Conservation (phyloP, 2,797 vertebrate genomes). For the Neoniphon sammara region DNA sequence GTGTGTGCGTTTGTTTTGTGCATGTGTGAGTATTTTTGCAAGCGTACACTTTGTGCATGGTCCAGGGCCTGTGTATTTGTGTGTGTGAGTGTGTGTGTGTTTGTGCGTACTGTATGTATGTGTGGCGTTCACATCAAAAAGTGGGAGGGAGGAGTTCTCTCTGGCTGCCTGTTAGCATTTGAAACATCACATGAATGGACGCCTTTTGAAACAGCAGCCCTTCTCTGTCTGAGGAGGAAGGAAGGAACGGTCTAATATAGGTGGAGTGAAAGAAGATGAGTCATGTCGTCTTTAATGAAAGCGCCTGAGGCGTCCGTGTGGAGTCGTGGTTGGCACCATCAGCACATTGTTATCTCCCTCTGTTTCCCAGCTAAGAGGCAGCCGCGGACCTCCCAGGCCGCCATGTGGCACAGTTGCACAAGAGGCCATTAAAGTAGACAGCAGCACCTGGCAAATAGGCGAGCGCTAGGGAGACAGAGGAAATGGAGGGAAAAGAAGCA, state of each 20-base stretch:
- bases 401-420: constrained; percentile 49
- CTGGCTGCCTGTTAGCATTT: constrained; percentile 60
- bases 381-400: constrained; percentile 57
- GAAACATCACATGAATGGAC: constrained; percentile 63
- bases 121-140: constrained; percentile 58
- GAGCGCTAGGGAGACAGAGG: constrained; percentile 24
- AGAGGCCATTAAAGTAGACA: constrained; percentile 70
- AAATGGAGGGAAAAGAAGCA: constrained; percentile 48
- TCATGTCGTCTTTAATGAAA: constrained; percentile 74
- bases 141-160: constrained; percentile 46
- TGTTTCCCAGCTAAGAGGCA: constrained; percentile 64
- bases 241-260: constrained; percentile 59
- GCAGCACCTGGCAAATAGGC: constrained; percentile 61
- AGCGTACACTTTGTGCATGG: too few relatives aligned
- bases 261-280: constrained; percentile 63
- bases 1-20: neutral
- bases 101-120: neutral
- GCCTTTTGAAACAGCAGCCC: constrained; percentile 53
- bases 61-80: constrained; percentile 9
- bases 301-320: constrained; percentile 55
- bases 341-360: constrained; percentile 79
- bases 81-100: constrained; percentile 26
- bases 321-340: constrained; percentile 69
- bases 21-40: constrained; percentile 3
- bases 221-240: constrained; percentile 40